Conservation (phyloP, 2,113 vertebrate genomes). For the Corythoichthys intestinalis region DNA sequence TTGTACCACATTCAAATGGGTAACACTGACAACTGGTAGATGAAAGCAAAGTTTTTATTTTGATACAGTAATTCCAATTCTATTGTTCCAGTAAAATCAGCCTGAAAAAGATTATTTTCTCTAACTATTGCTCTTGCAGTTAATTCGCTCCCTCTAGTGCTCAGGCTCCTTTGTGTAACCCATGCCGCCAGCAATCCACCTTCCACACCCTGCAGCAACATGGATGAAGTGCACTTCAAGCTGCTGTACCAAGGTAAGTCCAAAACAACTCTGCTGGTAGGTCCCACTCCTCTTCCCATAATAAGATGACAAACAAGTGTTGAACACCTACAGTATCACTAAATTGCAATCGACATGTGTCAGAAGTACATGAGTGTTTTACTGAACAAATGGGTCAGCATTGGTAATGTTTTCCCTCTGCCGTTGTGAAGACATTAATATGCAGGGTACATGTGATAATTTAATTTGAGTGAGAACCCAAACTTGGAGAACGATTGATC, state of each 20-base stretch:
- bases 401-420: not conserved
- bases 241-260: slow-evolving; percentile 84
- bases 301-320: not conserved
- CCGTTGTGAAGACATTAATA: not conserved
- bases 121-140: slow-evolving; percentile 18
- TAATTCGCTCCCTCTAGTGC: slow-evolving; percentile 75
- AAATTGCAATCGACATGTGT: not conserved
- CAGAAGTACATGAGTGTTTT: not conserved
- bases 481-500: no score
- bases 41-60: not conserved
- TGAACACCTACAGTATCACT: not conserved
- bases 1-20: no score
- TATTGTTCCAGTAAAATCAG: not conserved
- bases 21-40: not conserved
- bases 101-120: not conserved
- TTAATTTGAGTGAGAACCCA: no score
- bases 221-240: slow-evolving; percentile 83
- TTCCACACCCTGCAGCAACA: slow-evolving; percentile 61
- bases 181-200: slow-evolving; percentile 69
- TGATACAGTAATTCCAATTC: not conserved
- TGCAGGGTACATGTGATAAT: no score
- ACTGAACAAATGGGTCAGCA: not conserved
- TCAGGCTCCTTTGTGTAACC: slow-evolving; percentile 81
- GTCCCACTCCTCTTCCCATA: not conserved
- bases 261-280: slow-evolving; percentile 9